These are phyloP conservation scores for Charadrius vociferus DNA, from an alignment of 2,113 vertebrate genomes.

Conservation along the genomic window DNA sequence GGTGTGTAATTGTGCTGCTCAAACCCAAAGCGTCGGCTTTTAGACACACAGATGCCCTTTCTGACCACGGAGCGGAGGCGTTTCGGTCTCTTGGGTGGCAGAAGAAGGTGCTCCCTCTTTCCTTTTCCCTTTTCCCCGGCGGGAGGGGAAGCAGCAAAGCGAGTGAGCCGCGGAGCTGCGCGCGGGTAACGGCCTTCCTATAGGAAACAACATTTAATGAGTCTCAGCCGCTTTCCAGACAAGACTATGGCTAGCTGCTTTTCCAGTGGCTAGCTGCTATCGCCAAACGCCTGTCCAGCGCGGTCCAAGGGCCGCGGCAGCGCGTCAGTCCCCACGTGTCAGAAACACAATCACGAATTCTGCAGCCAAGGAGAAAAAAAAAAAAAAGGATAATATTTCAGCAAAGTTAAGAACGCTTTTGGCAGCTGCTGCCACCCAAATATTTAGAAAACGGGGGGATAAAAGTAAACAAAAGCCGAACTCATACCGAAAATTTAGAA, in stretches of 20 bases:
- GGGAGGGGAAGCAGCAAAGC: not conserved
- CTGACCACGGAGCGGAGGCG: accelerated
- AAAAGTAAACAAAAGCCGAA: not conserved
- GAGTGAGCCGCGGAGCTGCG: not conserved
- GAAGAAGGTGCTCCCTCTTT: not conserved
- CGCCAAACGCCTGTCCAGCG: not conserved
- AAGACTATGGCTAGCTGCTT: too few species aligned
- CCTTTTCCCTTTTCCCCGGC: not conserved
- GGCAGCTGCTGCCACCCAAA: not conserved
- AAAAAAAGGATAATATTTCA: not conserved
- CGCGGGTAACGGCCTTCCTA: accelerated
- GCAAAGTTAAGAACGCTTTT: not conserved
- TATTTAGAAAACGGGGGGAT: not conserved
- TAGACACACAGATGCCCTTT: not conserved
- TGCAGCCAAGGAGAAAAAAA: not conserved
- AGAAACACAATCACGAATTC: not conserved
- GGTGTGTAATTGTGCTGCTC: not conserved
- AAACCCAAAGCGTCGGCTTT: not conserved
- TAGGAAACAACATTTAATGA: not conserved
- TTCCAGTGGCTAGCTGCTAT: too few species aligned
- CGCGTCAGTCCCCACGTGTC: not conserved
- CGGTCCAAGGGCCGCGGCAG: not conserved
- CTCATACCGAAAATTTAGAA: not conserved
- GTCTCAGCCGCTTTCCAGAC: not conserved
- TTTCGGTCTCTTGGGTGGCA: not conserved